Evolutionary conservation across 2,797 vertebrate species (phyloP).

Genomic region (Perodicticus potto): DNA sequence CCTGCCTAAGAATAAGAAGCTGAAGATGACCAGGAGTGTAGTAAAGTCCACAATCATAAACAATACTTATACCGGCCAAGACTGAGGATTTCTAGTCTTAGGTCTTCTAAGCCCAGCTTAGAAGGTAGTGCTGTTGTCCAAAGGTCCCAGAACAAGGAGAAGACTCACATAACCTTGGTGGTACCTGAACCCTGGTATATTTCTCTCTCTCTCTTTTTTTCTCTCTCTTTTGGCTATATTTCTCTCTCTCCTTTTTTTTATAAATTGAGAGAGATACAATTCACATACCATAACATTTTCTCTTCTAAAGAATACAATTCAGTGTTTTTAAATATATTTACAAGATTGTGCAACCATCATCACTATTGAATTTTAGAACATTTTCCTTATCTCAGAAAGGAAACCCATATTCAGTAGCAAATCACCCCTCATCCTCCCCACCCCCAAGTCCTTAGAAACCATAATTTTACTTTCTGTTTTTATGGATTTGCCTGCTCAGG

Average conservation of each 20-base stretch:
- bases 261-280: background rate
- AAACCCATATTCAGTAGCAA: background rate
- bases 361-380: conserved; percentile 22
- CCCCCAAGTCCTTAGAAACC: background rate
- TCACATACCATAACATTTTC: background rate
- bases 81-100: background rate
- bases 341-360: background rate
- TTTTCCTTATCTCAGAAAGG: background rate
- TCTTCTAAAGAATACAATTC: background rate
- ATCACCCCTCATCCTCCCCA: background rate
- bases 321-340: background rate
- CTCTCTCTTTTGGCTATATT: background rate
- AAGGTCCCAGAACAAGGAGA: background rate
- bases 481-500: background rate
- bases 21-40: background rate
- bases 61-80: background rate
- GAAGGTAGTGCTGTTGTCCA: background rate
- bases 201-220: background rate
- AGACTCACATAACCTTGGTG: background rate
- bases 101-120: background rate
- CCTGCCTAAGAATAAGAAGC: background rate
- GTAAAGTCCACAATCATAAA: background rate
- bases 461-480: background rate
- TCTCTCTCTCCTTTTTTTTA: background rate
- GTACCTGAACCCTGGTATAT: background rate